Conservation (phyloP, 2,797 vertebrate species). For the Cercopithecus petaurista region DNA sequence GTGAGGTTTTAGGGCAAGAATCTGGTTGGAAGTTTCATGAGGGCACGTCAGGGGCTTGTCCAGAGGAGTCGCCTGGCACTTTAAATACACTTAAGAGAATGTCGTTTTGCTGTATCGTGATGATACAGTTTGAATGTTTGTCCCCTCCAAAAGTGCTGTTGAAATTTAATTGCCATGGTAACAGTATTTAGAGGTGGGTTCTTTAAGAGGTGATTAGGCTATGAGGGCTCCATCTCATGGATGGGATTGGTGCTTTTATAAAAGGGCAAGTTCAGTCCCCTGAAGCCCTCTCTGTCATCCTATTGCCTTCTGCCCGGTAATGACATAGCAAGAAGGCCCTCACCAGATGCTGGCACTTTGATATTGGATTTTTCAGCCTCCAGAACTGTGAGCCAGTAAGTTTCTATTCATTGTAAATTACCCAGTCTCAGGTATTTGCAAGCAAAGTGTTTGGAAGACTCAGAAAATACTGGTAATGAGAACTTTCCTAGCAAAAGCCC, state of each 20-base stretch:
- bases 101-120: not conserved
- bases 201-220: too few relatives aligned
- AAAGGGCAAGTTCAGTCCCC: not conserved
- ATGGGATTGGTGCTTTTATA: not conserved
- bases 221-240: too few relatives aligned
- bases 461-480: not conserved
- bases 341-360: too few relatives aligned
- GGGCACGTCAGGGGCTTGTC: not conserved
- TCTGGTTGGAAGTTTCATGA: not conserved
- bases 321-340: not conserved
- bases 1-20: not conserved
- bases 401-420: not conserved
- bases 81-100: not conserved
- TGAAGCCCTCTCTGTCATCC: not conserved
- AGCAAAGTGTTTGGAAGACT: not conserved
- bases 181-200: too few relatives aligned
- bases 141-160: too few relatives aligned
- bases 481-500: not conserved
- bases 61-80: not conserved
- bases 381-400: not conserved
- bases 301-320: not conserved
- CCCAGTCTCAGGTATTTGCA: not conserved
- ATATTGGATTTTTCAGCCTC: not conserved
- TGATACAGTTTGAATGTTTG: too few relatives aligned
- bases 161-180: too few relatives aligned